phyloP scores from a whole-genome alignment of 1,140 invertebrate species.

The Neuroterus valhalla region DNA sequence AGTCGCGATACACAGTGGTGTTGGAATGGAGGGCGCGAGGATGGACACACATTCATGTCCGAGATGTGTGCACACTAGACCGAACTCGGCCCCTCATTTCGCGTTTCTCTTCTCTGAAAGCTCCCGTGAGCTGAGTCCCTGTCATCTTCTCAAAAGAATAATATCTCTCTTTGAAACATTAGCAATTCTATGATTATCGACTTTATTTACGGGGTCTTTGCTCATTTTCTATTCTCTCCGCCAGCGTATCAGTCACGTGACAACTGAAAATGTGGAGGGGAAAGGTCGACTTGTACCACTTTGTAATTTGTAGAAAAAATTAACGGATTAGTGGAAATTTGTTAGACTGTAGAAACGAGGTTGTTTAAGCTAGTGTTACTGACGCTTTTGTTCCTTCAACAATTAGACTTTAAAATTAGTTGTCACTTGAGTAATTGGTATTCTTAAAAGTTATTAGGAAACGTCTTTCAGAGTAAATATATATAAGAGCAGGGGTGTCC shows the following conservation, averaged over 20 bases:
- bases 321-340: background rate
- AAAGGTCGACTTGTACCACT: background rate
- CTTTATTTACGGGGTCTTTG: slow-evolving; percentile 58
- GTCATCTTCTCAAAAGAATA: slow-evolving; percentile 63
- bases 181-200: slow-evolving; percentile 67
- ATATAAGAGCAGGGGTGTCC: too few relatives aligned
- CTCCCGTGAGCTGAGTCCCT: slow-evolving; percentile 31
- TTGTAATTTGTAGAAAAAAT: slow-evolving; percentile 8
- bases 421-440: too few relatives aligned
- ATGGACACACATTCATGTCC: slow-evolving; percentile 38
- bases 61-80: slow-evolving; percentile 15
- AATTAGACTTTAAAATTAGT: too few relatives aligned
- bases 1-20: slow-evolving; percentile 41
- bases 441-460: too few relatives aligned
- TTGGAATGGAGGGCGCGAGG: slow-evolving; percentile 45
- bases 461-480: too few relatives aligned
- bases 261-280: slow-evolving; percentile 37
- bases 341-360: background rate
- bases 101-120: slow-evolving; percentile 39
- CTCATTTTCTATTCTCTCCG: slow-evolving; percentile 34
- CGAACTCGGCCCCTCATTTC: slow-evolving; percentile 31
- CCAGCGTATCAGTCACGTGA: slow-evolving; percentile 53
- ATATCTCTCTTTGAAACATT: slow-evolving; percentile 66
- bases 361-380: background rate
- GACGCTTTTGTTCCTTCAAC: background rate